phyloP scores from a whole-genome alignment of 64 coral and sea anemone genomes.

The Stichodactyla mertensii region DNA sequence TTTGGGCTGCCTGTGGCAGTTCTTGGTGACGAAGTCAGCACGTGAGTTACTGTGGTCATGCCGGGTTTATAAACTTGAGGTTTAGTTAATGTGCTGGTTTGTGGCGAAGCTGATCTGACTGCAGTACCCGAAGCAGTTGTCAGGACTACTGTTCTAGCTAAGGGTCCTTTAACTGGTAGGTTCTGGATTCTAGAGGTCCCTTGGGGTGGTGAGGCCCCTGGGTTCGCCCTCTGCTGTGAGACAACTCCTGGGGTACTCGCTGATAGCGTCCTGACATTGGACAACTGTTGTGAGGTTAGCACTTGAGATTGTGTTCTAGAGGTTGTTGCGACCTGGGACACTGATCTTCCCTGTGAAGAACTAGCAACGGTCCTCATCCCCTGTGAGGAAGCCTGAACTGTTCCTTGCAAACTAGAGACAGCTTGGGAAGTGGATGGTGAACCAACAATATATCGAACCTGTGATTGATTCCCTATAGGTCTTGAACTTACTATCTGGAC shows the following conservation, averaged over 20 bases:
- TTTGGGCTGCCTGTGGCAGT: background rate
- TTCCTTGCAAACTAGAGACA: background rate
- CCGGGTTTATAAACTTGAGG: conserved; percentile 14
- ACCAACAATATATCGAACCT: conserved; percentile 8
- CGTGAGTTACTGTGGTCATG: background rate
- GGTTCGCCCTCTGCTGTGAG: background rate
- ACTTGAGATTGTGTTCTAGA: background rate
- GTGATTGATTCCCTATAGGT: background rate
- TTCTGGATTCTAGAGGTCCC: background rate
- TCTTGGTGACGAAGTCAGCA: background rate
- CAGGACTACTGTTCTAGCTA: background rate
- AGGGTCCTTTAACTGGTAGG: background rate
- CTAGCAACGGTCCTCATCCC: background rate
- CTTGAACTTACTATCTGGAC: background rate
- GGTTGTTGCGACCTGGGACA: background rate
- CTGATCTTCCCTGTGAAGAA: background rate
- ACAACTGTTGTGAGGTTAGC: background rate
- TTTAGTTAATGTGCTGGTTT: background rate
- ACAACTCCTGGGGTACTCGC: background rate
- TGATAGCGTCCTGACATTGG: background rate
- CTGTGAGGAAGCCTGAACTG: background rate
- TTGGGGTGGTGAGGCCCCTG: background rate
- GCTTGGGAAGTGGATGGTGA: background rate
- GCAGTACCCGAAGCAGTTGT: conserved; percentile 3
- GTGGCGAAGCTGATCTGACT: background rate